A percentile compares a stretch with the other conserved stretches of the same genome.
Evolutionary conservation across 1,140 invertebrate genomes (phyloP).

Genomic region (Geopemphigus sp.): DNA sequence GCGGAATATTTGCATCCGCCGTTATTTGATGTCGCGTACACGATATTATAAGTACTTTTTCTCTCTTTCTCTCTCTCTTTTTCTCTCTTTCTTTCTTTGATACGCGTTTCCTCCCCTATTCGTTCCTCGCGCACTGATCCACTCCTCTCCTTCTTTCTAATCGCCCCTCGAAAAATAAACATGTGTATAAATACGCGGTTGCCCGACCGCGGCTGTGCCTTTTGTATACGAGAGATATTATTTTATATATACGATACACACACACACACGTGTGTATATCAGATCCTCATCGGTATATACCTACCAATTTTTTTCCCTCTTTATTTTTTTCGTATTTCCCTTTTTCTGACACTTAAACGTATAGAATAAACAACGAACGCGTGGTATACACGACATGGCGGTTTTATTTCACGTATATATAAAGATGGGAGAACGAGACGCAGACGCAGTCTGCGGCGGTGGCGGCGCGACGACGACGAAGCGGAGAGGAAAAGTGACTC

Average conservation of each 20-base stretch:
- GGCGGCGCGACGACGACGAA: too few species aligned
- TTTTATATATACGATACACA: not conserved
- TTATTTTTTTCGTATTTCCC: not conserved
- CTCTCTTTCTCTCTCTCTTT: not conserved
- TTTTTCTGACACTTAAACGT: constrained; percentile 9
- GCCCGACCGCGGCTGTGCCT: not conserved
- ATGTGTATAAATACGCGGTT: not conserved
- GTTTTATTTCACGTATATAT: too few species aligned
- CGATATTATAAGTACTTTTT: not conserved
- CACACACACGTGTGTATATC: not conserved
- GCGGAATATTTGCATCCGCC: constrained; percentile 31
- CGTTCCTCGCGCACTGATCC: too few species aligned
- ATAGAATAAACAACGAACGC: constrained; percentile 20
- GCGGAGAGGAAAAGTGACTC: too few species aligned
- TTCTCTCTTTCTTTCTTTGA: not conserved
- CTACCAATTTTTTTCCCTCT: too few species aligned
- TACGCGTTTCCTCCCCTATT: not conserved
- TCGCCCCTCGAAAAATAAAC: constrained; percentile 14
- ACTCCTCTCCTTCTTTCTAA: too few species aligned
- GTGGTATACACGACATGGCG: not conserved
- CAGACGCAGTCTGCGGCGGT: too few species aligned
- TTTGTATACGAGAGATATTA: too few species aligned
- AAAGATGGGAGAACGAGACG: not conserved
- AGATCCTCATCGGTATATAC: too few species aligned
- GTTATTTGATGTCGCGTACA: constrained; percentile 24